Base-by-base conservation (phyloP, 2,888 invertebrate genomes). In the Clivina fossor region DNA sequence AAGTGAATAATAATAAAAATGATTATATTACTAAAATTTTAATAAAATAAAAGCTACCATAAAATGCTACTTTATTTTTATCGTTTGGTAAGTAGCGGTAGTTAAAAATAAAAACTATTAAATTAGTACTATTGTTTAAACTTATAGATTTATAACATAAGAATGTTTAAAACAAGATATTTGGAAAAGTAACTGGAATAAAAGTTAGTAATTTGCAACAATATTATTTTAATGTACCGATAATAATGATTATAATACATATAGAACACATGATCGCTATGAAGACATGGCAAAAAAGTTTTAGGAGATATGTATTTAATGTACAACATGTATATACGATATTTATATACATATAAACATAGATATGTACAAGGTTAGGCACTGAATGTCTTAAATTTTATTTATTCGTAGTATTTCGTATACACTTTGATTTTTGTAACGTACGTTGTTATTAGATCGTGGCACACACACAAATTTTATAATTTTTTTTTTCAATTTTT, bases 301-400 rank as follows among this genome's bases (percentile, higher is more conserved):
- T 24, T 24, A 43, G 51, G 37, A 37, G 53, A 53, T 53, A 53
- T 53, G 53, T n/a, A n/a, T 53, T 33, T 33, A 53, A 53, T 53
- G 53, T 53, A 53, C 43, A n/a, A 53, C 53, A 43, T 53, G 35
- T 51, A 40, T n/a, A n/a, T 50, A 41, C 43, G 33, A n/a, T n/a
- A n/a, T n/a, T 16, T 53, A 53, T 53, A 53, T 43, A 53, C 43
- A 44, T 58, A 63, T 63, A 64, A 61, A 64, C 63, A 64, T 62
- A 57, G 54, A 55, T 60, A 54, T 50, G 53, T 60, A 58, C 56
- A 56, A 60, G 55, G 56, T 50, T 57, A 60, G 60, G 60, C 60
- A 60, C 60, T 60, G 60, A 60, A 58, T 60, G 57, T 60, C 58
- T 60, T 58, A 60, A 33, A 58, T n/a, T n/a, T n/a, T n/a, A n/a